Base-by-base conservation (phyloP, 2,888 invertebrate genomes). In the Drosophila mimica region DNA sequence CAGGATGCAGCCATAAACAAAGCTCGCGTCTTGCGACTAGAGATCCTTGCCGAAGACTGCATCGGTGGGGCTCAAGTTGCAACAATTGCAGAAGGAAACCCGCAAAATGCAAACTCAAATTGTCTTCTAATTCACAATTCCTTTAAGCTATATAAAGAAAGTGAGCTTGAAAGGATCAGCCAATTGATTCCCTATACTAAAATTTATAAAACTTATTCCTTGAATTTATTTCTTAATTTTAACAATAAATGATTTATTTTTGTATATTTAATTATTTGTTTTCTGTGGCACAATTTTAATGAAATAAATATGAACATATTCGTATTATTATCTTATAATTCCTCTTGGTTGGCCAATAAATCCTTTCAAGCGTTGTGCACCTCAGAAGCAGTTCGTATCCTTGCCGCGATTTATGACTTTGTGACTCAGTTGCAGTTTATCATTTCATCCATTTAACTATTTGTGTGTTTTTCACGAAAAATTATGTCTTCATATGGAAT, bases 261-360 rank as follows among this genome's bases (percentile, higher is more conserved):
- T 20, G 40, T n/a, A 5, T 11, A 11, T 15, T 5, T 15, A 36
- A 15, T 38, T 38, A 17, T n/a, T 0, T 7, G 7, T 20, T 46
- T 46, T 7, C 1, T 4, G 46, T 20, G 31, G 13, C 7, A 7
- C 7, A 2, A n/a, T 20, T 52, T 52, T 1, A 7, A 20, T 4
- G 6, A 4, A 13, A 31, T 33, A 15, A 20, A 49, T 56, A 36
- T 74, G 20, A 71, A 70, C 28, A 40, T 46, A 46, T 48, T 17
- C 72, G 81, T 25, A 25, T 89, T 90, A 89, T 91, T 91, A 91
- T 91, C 91, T 82, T 76, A 82, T 91, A 90, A 91, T 91, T 90
- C 81, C 75, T 76, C 88, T 82, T 85, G 82, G 79, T 81, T 82
- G 73, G 79, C 82, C 85, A 74, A 83, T 83, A 82, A 84, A 76